A percentile compares a stretch with the other conserved stretches of the same genome.
Evolutionary conservation across 1,140 invertebrate species (phyloP).

Genomic region (Cephus cinctus): DNA sequence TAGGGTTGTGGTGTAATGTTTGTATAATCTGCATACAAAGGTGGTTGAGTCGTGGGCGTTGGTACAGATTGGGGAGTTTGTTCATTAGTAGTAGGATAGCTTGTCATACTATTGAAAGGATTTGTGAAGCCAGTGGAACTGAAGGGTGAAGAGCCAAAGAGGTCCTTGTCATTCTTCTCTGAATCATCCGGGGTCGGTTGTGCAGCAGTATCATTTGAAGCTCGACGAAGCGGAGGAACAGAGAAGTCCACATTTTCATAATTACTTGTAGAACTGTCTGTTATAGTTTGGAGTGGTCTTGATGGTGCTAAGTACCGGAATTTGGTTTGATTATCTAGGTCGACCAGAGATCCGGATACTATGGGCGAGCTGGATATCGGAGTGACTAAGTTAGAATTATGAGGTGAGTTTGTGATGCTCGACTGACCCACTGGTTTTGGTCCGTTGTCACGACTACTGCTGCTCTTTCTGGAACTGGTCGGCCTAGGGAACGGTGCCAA

Average conservation of each 20-base stretch:
- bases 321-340: constrained; percentile 23
- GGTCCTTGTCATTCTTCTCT: constrained; percentile 42
- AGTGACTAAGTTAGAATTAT: constrained; percentile 25
- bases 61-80: neutral
- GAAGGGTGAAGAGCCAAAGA: constrained; percentile 62
- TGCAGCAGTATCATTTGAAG: neutral
- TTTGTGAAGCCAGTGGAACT: constrained; percentile 41
- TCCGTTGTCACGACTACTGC: constrained; percentile 26
- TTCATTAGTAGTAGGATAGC: constrained; percentile 9
- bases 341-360: constrained; percentile 28
- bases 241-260: constrained; percentile 27
- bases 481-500: constrained; percentile 70
- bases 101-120: constrained; percentile 37
- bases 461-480: constrained; percentile 45
- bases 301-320: constrained; percentile 11
- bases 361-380: constrained; percentile 26
- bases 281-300: constrained; percentile 4
- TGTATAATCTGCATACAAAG: constrained; percentile 16
- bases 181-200: constrained; percentile 3
- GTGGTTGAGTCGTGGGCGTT: constrained; percentile 8
- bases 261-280: constrained; percentile 15
- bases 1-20: neutral
- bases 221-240: constrained; percentile 1
- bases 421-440: constrained; percentile 23
- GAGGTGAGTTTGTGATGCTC: constrained; percentile 30